Conservation (phyloP, 2,113 vertebrate genomes). For the Nematolebias whitei region DNA sequence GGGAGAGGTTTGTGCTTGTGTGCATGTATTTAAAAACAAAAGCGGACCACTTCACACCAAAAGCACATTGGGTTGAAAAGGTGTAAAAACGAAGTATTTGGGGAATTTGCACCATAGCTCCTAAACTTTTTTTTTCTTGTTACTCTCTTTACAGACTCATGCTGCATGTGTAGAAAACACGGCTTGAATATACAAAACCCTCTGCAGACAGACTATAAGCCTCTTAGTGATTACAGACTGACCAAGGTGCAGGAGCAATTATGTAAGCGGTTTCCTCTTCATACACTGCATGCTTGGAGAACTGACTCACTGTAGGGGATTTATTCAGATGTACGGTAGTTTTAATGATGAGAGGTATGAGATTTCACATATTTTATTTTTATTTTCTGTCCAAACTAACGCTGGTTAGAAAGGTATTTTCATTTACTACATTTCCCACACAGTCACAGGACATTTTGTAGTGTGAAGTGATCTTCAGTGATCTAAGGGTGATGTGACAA, state of each 20-base stretch:
- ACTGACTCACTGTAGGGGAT: not conserved
- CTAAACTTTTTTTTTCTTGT: too few species aligned
- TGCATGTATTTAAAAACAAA: not conserved
- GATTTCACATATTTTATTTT: too few species aligned
- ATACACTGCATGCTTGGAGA: not conserved
- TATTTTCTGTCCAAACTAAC: too few species aligned
- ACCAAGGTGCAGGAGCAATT: slow-evolving; percentile 44
- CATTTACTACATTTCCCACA: too few species aligned
- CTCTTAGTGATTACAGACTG: slow-evolving; percentile 59
- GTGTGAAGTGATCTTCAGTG: too few species aligned
- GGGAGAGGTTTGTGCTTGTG: not conserved
- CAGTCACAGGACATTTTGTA: too few species aligned
- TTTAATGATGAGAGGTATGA: too few species aligned
- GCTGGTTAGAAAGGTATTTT: too few species aligned
- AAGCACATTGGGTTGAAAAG: too few species aligned
- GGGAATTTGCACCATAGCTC: not conserved
- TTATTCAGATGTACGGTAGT: not conserved
- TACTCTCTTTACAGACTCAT: not conserved
- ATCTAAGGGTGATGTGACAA: too few species aligned
- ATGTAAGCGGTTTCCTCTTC: slow-evolving; percentile 30
- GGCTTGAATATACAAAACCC: slow-evolving; percentile 10
- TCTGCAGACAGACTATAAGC: slow-evolving; percentile 47
- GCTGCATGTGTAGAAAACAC: slow-evolving; percentile 5
- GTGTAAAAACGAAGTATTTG: not conserved
- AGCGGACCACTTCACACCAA: too few species aligned